Conservation (phyloP, 1,140 invertebrate genomes). For the Trichogramma pretiosum region DNA sequence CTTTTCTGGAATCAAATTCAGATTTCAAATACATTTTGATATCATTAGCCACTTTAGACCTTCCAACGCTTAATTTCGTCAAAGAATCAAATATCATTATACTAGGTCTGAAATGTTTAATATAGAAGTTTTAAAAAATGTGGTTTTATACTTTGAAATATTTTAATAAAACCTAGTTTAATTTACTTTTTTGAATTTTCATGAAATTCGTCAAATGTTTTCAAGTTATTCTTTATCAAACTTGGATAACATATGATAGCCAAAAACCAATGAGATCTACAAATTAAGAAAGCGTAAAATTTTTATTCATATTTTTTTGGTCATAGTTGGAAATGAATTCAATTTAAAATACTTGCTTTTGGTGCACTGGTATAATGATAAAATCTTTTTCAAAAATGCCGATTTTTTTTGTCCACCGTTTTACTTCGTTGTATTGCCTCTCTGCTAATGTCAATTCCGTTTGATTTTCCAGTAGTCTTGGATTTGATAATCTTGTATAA, state of each 20-base stretch:
- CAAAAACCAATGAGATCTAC: slow-evolving; percentile 86
- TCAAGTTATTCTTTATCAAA: slow-evolving; percentile 61
- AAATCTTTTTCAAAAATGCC: slow-evolving; percentile 96
- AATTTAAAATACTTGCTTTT: slow-evolving; percentile 59
- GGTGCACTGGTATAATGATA: slow-evolving; percentile 93
- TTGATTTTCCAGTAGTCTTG: slow-evolving; percentile 52
- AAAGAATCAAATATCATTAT: slow-evolving; percentile 94
- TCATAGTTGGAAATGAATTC: not conserved
- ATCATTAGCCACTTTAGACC: slow-evolving; percentile 73
- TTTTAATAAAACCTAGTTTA: too few relatives aligned
- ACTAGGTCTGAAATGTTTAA: slow-evolving; percentile 61
- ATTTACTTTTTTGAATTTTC: not conserved
- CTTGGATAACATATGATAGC: slow-evolving; percentile 92
- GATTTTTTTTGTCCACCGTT: slow-evolving; percentile 92
- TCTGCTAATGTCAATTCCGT: slow-evolving; percentile 62
- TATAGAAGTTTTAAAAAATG: slow-evolving; percentile 9
- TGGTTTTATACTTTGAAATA: too few relatives aligned
- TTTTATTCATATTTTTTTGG: not conserved
- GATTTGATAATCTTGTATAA: slow-evolving; percentile 81
- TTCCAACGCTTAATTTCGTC: slow-evolving; percentile 55
- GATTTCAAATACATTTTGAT: slow-evolving; percentile 83
- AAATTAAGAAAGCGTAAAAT: slow-evolving; percentile 21
- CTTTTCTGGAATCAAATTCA: slow-evolving; percentile 76
- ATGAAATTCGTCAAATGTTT: slow-evolving; percentile 53
- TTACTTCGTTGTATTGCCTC: slow-evolving; percentile 78